These are phyloP conservation scores for Phaethon lepturus DNA, from an alignment of 2,113 vertebrate species.

Conservation along the genomic window DNA sequence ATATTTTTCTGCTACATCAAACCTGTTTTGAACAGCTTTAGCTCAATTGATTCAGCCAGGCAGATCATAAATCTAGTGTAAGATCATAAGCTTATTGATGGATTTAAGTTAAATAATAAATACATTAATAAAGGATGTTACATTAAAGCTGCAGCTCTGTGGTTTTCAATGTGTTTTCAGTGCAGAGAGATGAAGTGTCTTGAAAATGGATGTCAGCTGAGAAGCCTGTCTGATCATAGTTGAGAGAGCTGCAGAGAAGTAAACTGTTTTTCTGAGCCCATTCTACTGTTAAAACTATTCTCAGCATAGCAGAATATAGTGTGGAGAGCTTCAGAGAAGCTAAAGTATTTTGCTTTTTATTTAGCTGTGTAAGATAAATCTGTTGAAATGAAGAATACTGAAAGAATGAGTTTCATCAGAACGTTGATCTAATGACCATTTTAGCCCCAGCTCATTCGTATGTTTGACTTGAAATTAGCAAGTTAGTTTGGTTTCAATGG, in stretches of 20 bases:
- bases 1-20: not conserved
- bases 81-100: not conserved
- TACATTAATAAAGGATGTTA: not conserved
- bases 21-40: not conserved
- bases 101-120: conserved; percentile 8
- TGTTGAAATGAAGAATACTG: not conserved
- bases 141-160: not conserved
- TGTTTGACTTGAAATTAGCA: not conserved
- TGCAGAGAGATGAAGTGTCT: not conserved
- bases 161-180: not conserved
- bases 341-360: not conserved
- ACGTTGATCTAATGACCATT: not conserved
- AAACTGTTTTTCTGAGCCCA: not conserved
- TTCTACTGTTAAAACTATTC: not conserved
- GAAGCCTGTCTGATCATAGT: not conserved
- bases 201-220: not conserved
- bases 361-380: not conserved
- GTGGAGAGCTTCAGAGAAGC: not conserved
- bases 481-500: not conserved
- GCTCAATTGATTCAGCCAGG: not conserved
- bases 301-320: not conserved
- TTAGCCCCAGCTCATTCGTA: not conserved
- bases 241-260: not conserved
- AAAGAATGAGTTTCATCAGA: not conserved
- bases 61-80: not conserved